These are phyloP conservation scores for Hyposoter didymator DNA, from an alignment of 2,888 invertebrate genomes.

Conservation along the genomic window DNA sequence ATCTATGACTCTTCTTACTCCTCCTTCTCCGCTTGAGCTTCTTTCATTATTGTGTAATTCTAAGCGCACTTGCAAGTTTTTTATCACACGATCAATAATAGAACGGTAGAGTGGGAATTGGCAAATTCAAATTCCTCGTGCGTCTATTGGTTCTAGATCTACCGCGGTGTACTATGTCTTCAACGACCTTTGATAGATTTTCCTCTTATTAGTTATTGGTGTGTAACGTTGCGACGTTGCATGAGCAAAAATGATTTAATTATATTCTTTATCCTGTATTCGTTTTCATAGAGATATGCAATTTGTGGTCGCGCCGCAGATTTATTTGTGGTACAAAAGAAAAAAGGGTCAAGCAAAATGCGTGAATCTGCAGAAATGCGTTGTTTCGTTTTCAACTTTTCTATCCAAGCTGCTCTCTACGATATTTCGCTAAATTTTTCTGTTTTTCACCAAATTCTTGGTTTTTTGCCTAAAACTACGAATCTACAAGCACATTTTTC, in stretches of 20 bases:
- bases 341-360: neutral
- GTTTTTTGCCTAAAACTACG: neutral
- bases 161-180: neutral
- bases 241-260: neutral
- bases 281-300: conserved; percentile 1
- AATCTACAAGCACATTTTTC: neutral
- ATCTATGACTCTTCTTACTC: conserved; percentile 11
- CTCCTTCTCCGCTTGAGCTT: conserved; percentile 50
- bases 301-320: neutral
- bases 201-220: conserved; percentile 6
- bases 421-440: neutral
- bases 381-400: neutral
- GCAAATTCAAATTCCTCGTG: conserved; percentile 37
- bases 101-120: neutral
- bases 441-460: neutral
- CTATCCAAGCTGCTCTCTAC: neutral
- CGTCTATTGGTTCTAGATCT: conserved; percentile 9
- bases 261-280: neutral
- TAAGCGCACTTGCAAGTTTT: conserved; percentile 65
- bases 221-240: neutral
- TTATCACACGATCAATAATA: conserved; percentile 18
- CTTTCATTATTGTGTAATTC: conserved; percentile 44
- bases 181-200: neutral
- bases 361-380: neutral
- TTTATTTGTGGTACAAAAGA: neutral